Base-by-base conservation (phyloP, 2,797 vertebrate species). In the Alectoris magna region DNA sequence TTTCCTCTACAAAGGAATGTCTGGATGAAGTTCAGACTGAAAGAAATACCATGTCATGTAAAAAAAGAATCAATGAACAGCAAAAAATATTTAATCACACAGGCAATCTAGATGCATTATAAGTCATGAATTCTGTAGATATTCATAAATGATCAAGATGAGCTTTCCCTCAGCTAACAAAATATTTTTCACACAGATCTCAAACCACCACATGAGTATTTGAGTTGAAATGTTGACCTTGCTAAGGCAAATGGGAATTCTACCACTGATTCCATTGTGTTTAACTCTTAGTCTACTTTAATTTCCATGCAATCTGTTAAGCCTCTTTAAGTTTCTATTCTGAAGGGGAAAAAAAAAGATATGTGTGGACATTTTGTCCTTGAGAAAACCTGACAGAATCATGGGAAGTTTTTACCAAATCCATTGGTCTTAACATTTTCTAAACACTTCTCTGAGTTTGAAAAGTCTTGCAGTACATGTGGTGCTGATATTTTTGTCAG, bases 281-380 rank as follows among this genome's bases (percentile, higher is more conserved):
- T 85, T 85, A 58, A 66, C 46, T 55, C 6, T 66, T 43, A 77
- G 48, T 75, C 71, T 70, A 68, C 49, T 90, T 67, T 82, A 66
- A 93, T 94, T 94, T 88, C 23, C 23, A 14, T 87, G 49, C 39
- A 82, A 68, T 83, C 31, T 74, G 24, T 93, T 88, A 72, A 8
- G 11, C 48, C 8, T 55, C 26, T 90, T 16, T 67, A 68, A 51
- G 16, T 10, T 38, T 87, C 56, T 75, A 5, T 86, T 34, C 27
- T 72, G 39, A 69, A 70, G 12, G 9, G 12, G 9, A 41, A 5
- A 4, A 19, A 19, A 51, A 67, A 31, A 79, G 6, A 13, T 36
- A 31, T 10, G 31, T 2, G 0, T 59, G 72, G 39, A 38, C 7
- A 39, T 64, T 91, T 71, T 87, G 59, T 66, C 84, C 39, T 87